Percentiles rank a stretch among this genome's conserved stretches.
Evolutionary conservation across 2,113 vertebrate genomes (phyloP).

Genomic region (Carassius carassius): DNA sequence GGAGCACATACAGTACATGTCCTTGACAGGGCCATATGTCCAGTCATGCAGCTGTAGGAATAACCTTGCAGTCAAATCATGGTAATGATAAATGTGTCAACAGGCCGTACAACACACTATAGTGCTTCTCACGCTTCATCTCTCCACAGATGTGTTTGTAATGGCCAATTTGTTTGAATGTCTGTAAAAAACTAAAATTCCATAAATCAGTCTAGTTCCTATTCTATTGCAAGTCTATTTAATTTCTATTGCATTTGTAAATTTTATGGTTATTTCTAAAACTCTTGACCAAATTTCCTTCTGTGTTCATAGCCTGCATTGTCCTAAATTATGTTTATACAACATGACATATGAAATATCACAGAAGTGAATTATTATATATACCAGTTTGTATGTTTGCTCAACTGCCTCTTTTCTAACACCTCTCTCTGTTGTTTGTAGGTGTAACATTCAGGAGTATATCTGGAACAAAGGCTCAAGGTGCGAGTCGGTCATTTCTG

Average conservation of each 20-base stretch:
- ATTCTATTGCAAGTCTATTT: not conserved
- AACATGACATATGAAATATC: no score
- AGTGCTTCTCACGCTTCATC: not conserved
- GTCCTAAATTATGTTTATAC: not conserved
- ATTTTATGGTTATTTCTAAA: no score
- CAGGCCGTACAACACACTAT: not conserved
- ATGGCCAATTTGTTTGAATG: conserved; percentile 16
- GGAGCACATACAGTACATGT: not conserved
- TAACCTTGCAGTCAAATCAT: conserved; percentile 11
- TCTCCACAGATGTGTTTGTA: not conserved
- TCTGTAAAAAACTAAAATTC: no score
- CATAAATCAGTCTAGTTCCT: not conserved
- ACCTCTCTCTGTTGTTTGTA: conserved; percentile 57
- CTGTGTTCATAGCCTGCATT: not conserved
- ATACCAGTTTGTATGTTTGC: not conserved
- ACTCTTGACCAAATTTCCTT: no score
- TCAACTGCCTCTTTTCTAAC: conserved; percentile 31
- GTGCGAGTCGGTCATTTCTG: conserved; percentile 91
- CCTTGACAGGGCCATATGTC: conserved; percentile 23
- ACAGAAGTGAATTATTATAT: not conserved
- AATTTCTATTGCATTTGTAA: not conserved
- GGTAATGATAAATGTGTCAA: conserved; percentile 17
- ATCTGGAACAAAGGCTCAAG: conserved; percentile 96
- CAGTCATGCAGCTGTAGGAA: not conserved
- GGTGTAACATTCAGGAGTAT: conserved; percentile 96